phyloP scores from a whole-genome alignment of 2,113 vertebrate species.

The Lutjanus erythropterus region DNA sequence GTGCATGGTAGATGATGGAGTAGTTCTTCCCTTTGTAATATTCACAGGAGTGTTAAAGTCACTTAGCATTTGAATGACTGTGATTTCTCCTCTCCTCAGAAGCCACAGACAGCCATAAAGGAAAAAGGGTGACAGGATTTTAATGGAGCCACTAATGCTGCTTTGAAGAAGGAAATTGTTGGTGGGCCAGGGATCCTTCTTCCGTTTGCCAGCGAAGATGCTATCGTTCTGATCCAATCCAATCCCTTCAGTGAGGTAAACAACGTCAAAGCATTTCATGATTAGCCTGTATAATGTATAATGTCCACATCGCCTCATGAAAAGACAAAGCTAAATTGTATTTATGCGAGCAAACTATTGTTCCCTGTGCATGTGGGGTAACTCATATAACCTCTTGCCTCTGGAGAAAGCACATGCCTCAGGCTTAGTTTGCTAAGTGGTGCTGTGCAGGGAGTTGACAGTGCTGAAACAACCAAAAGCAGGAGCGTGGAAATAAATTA shows the following conservation, averaged over 20 bases:
- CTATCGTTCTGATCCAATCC: slow-evolving; percentile 65
- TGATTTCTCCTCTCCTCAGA: slow-evolving; percentile 72
- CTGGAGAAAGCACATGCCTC: slow-evolving; percentile 53
- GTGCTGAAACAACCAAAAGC: slow-evolving; percentile 44
- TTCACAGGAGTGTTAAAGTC: slow-evolving; percentile 78
- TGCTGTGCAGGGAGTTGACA: slow-evolving; percentile 35
- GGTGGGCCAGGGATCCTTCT: slow-evolving; percentile 67
- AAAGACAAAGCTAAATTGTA: slow-evolving; percentile 53
- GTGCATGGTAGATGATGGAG: slow-evolving; percentile 69
- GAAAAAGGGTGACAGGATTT: slow-evolving; percentile 79
- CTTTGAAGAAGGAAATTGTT: slow-evolving; percentile 79
- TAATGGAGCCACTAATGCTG: slow-evolving; percentile 84
- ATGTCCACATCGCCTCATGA: slow-evolving; percentile 22
- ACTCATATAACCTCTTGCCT: slow-evolving; percentile 62
- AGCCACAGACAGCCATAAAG: slow-evolving; percentile 69
- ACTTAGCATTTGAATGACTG: slow-evolving; percentile 85
- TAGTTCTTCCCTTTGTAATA: slow-evolving; percentile 72
- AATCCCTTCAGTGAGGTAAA: slow-evolving; percentile 70
- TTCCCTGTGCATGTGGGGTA: slow-evolving; percentile 48
- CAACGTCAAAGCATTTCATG: slow-evolving; percentile 57
- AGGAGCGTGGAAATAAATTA: slow-evolving; percentile 29
- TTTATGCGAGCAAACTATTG: slow-evolving; percentile 63
- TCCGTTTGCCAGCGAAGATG: slow-evolving; percentile 57
- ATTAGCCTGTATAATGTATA: slow-evolving; percentile 55
- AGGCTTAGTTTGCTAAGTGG: slow-evolving; percentile 66